Percentiles rank a stretch among this genome's conserved stretches.
phyloP scores from a whole-genome alignment of 2,113 vertebrate species.

The Phoenicopterus ruber region DNA sequence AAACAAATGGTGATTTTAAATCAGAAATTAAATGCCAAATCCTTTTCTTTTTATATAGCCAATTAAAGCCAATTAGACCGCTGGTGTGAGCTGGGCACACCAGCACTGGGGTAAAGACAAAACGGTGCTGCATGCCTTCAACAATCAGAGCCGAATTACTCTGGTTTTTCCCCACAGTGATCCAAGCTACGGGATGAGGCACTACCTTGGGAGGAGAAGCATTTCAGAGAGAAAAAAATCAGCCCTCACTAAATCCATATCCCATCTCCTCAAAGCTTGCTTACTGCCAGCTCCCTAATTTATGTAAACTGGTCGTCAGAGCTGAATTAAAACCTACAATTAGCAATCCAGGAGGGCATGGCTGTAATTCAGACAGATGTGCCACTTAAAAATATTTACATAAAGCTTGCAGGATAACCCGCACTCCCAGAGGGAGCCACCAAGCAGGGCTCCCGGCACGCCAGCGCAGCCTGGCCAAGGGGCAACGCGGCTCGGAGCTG shows the following conservation, averaged over 20 bases:
- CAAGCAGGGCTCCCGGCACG: background rate
- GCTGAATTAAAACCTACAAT: slow-evolving; percentile 70
- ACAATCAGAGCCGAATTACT: background rate
- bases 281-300: slow-evolving; percentile 59
- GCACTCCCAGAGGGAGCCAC: background rate
- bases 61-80: background rate
- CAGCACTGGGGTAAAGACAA: background rate
- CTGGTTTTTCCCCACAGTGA: background rate
- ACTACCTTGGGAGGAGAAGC: background rate
- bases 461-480: background rate
- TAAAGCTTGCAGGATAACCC: slow-evolving; percentile 43
- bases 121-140: background rate
- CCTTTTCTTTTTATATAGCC: background rate
- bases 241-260: background rate
- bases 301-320: slow-evolving; percentile 54
- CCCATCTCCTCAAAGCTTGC: slow-evolving; percentile 31
- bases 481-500: accelerated
- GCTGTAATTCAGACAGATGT: slow-evolving; percentile 66
- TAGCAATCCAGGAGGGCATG: slow-evolving; percentile 59
- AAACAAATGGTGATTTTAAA: background rate
- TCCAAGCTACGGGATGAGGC: background rate
- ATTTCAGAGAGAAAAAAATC: background rate
- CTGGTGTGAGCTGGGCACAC: background rate
- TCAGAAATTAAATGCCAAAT: background rate
- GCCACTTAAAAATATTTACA: slow-evolving; percentile 68